phyloP scores from a whole-genome alignment of 92 coral and sea anemone genomes.

The Palythoa heliodiscus region DNA sequence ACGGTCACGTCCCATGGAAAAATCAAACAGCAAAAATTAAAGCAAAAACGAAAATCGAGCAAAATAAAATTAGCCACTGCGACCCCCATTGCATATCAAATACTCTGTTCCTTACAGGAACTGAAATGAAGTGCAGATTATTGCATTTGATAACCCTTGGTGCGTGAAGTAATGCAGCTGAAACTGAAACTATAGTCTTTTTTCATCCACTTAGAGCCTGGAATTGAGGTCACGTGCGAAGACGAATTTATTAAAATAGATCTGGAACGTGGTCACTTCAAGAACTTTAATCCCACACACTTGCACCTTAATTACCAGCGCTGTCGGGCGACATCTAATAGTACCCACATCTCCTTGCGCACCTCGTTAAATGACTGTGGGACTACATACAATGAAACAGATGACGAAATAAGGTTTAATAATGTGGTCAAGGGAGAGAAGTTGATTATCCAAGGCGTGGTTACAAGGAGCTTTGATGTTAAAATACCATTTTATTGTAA shows the following conservation, averaged over 20 bases:
- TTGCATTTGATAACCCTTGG: too few species aligned
- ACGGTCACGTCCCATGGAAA: too few species aligned
- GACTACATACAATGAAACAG: conserved; percentile 50
- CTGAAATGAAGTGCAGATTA: too few species aligned
- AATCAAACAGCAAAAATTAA: too few species aligned
- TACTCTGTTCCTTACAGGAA: too few species aligned
- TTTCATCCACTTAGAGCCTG: conserved; percentile 29
- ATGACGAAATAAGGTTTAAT: conserved; percentile 26
- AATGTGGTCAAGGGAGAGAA: conserved; percentile 49
- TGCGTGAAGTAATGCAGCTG: too few species aligned
- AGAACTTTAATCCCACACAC: conserved; percentile 37
- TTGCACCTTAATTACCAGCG: conserved; percentile 44
- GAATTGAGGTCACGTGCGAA: conserved; percentile 44
- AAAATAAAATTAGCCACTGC: too few species aligned
- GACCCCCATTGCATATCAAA: too few species aligned
- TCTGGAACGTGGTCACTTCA: conserved; percentile 38
- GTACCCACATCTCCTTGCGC: conserved; percentile 40
- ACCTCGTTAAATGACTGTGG: conserved; percentile 55
- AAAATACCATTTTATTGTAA: conserved; percentile 50
- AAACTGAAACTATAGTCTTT: too few species aligned
- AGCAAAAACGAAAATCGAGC: too few species aligned
- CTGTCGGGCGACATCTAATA: conserved; percentile 33
- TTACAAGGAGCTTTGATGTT: conserved; percentile 44
- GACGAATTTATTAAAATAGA: conserved; percentile 53
- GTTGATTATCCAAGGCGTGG: neutral